phyloP scores from a whole-genome alignment of 1,140 invertebrate genomes.

The Magallana gigas region DNA sequence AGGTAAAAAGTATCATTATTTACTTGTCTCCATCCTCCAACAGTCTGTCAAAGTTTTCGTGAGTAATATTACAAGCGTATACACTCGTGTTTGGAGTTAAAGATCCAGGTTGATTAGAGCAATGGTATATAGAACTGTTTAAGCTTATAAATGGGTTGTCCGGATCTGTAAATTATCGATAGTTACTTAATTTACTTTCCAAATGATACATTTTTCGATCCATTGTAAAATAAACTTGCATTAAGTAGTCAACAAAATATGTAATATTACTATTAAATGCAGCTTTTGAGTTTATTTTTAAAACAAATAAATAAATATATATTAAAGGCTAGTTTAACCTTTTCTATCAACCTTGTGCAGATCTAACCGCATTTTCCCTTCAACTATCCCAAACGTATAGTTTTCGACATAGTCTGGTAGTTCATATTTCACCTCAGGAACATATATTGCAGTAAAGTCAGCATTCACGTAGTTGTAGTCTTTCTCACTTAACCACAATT shows the following conservation, averaged over 20 bases:
- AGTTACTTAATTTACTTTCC: too few species aligned
- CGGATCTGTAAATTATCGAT: not conserved
- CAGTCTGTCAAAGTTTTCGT: not conserved
- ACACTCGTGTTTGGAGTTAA: not conserved
- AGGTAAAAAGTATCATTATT: too few species aligned
- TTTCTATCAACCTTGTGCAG: too few species aligned
- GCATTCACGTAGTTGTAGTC: constrained; percentile 34
- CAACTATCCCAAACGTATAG: constrained; percentile 26
- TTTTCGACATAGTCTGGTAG: not conserved
- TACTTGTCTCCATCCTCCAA: constrained; percentile 48
- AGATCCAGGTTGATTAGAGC: not conserved
- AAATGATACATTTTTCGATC: too few species aligned
- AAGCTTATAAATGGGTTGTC: not conserved
- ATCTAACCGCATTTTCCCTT: not conserved
- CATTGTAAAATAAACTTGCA: too few species aligned
- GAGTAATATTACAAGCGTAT: not conserved
- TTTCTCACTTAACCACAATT: constrained; percentile 31
- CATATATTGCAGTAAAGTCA: constrained; percentile 35
- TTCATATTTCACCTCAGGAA: not conserved
- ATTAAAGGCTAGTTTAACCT: too few species aligned
- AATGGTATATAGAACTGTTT: not conserved
- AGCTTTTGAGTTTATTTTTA: too few species aligned
- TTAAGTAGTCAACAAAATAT: too few species aligned
- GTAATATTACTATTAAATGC: too few species aligned
- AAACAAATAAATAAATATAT: too few species aligned